These are phyloP conservation scores for Athetis lepigone DNA, from an alignment of 2,888 invertebrate genomes.

Conservation along the genomic window DNA sequence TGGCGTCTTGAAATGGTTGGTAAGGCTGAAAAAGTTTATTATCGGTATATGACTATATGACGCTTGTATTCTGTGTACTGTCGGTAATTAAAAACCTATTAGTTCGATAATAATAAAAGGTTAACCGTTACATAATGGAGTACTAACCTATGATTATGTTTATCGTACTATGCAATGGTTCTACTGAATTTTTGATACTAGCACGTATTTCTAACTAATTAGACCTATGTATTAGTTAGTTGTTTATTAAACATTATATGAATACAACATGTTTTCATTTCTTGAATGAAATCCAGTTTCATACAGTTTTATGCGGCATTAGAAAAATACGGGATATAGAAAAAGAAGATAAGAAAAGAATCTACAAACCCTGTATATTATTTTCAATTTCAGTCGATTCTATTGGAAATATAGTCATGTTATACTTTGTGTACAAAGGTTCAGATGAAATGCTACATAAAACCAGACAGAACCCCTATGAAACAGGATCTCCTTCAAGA, in stretches of 20 bases:
- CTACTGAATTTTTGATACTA: constrained; percentile 11
- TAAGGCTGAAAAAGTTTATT: not conserved
- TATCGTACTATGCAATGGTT: constrained; percentile 21
- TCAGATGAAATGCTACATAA: not conserved
- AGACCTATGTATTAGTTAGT: not conserved
- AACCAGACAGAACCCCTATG: not conserved
- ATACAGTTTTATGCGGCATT: not conserved
- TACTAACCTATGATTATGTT: constrained; percentile 31
- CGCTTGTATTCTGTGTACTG: not conserved
- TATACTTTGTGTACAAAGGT: not conserved
- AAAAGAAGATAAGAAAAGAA: too few species aligned
- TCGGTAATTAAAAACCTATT: not conserved
- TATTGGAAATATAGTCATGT: not conserved
- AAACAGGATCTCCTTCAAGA: not conserved
- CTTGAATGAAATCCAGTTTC: not conserved
- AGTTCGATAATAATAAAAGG: constrained; percentile 1
- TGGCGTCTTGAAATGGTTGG: not conserved
- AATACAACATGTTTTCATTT: too few species aligned
- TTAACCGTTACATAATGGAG: constrained; percentile 9
- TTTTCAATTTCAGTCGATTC: too few species aligned
- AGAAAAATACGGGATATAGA: not conserved
- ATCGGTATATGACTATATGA: constrained; percentile 1
- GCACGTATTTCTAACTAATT: constrained; percentile 18
- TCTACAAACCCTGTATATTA: too few species aligned
- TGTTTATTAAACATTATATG: too few species aligned